These are phyloP conservation scores for Zaprionus tsacasi DNA, from an alignment of 1,140 invertebrate genomes.

Conservation along the genomic window DNA sequence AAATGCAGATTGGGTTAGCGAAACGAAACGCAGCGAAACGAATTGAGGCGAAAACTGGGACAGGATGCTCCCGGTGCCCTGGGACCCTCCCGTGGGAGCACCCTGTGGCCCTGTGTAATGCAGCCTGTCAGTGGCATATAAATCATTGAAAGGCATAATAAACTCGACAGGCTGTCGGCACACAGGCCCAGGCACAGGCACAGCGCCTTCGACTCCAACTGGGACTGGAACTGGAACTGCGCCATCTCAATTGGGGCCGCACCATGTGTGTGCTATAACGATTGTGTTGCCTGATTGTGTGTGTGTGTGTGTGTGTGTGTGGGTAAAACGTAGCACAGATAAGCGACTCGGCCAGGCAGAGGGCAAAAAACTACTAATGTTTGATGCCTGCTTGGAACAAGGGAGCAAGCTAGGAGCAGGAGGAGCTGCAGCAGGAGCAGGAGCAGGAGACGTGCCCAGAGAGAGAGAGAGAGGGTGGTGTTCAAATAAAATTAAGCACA, in stretches of 20 bases:
- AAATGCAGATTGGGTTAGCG: constrained; percentile 34
- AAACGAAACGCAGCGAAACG: constrained; percentile 26
- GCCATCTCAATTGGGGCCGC: constrained; percentile 39
- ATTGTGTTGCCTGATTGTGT: background rate
- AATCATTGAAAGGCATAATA: constrained; percentile 68
- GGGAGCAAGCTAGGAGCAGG: background rate
- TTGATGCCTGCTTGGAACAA: constrained; percentile 12
- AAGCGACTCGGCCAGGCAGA: constrained; percentile 40
- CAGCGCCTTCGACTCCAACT: constrained; percentile 7
- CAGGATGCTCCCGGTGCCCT: constrained; percentile 2
- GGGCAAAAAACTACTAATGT: constrained; percentile 73
- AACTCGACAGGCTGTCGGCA: constrained; percentile 50
- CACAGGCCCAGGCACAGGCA: constrained; percentile 11
- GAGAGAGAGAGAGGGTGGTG: constrained; percentile 35
- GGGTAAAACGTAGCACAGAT: constrained; percentile 62
- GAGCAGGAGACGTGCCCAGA: too few relatives aligned
- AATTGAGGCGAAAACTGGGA: constrained; percentile 33
- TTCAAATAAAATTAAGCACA: constrained; percentile 74
- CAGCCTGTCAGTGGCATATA: constrained; percentile 44
- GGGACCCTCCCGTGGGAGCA: background rate
- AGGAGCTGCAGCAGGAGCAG: constrained; percentile 2
- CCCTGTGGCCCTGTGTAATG: constrained; percentile 41
- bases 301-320: constrained; percentile 49
- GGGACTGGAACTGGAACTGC: constrained; percentile 11
- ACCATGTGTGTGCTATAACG: constrained; percentile 23